Base-by-base conservation (phyloP, 2,113 vertebrate species). In the Cervus canadensis region DNA sequence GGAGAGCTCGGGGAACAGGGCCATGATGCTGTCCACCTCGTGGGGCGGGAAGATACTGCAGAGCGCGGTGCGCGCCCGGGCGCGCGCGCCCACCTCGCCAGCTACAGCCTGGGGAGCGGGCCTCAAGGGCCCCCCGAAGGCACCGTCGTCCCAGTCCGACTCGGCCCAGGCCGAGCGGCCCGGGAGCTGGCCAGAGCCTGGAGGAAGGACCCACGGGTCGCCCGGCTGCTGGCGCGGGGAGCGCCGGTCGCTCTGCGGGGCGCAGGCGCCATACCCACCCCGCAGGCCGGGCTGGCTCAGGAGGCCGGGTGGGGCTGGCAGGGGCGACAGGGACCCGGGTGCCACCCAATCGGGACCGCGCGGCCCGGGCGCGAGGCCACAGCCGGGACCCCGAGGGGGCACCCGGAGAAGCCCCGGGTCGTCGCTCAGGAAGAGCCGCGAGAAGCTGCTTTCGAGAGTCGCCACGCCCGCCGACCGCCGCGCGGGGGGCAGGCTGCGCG, bases 1-100 rank as follows among this genome's bases (percentile, higher is more conserved):
- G 13, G 99, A 97, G 33, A 98, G 62, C 0, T 97, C 52, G 0
- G 99, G 99, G 85, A 98, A 97, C 43, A 96, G 82, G 3, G 98
- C 93, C 98, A 99, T 98, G 62, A 98, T 52, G 0, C 93, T 95
- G 93, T 99, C 98, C 89, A 99, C 98, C 2, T 87, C 96, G 0
- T 43, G 40, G 1, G 97, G 98, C 4, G 99, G 99, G 95, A 99
- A 99, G 17, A 99, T 57, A 3, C 98, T 97, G 96, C 98, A 98
- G 23, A 99, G 98, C 76, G 78, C 71, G 4, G 52, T 40, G 11
- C 54, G 88, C 0, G 17, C 1, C 3, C 26, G 67, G 2, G 23
- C 30, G 15, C 83, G 95, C 4, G 5, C 76, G 14, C 57, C 90
- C 94, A 14, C 52, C 33, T 90, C 84, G 2, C 83, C 3, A 10